Base-by-base conservation (phyloP, 53 echinoderm and acorn worm species). In the Astropecten irregularis region DNA sequence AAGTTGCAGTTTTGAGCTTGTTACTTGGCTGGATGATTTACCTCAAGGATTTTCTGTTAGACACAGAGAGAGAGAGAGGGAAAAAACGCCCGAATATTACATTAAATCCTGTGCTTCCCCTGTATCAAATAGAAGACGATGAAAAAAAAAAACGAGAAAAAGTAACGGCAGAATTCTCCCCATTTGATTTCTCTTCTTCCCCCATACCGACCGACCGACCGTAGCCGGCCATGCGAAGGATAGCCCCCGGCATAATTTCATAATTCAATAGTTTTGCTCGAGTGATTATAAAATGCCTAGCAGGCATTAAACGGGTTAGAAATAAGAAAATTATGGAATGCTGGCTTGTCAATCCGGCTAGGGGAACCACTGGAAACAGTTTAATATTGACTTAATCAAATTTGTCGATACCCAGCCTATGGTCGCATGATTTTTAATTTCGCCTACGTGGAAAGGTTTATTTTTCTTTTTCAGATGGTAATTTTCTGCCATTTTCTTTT, bases 281-380 rank as follows among this genome's bases (percentile, higher is more conserved):
- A 74, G 55, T 74, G 74, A 74, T 74, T 57, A 74, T 55, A 74
- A 74, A 74, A 74, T 74, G 74, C 74, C 74, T 74, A 27, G 74
- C 55, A 74, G 74, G 74, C 74, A 74, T 74, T 74, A 74, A 74
- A 74, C 74, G 74, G 74, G 74, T 74, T 74, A 74, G 74, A 74
- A 74, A 57, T 55, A 74, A 74, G 74, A 57, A 74, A 74, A 74
- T 74, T 74, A 74, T 74, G 40, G 74, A 74, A 35, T 74, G 57
- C 36, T 74, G 74, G 55, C 74, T 74, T 74, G 74, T 74, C 74
- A 74, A 74, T 74, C 74, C 74, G 22, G 74, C 74, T 55, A 23
- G 74, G 8, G 74, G 37, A 71, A 74, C 74, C 55, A 74, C 39
- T 74, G 74, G 74, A 74, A 74, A 74, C 74, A 74, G 74, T 74